phyloP scores from a whole-genome alignment of 2,888 invertebrate species.

The Drosophila imparisetae region DNA sequence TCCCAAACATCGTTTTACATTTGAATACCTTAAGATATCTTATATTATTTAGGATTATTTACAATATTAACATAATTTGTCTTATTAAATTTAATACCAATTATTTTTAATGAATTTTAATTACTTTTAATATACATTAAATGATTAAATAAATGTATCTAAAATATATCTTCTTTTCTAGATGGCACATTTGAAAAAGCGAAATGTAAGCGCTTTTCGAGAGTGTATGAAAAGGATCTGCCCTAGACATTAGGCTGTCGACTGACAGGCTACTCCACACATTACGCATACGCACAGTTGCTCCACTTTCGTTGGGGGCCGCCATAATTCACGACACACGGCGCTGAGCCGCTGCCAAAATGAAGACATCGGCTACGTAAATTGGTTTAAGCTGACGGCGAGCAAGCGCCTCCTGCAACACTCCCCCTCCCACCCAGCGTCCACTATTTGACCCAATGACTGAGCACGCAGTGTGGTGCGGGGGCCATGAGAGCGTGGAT shows the following conservation, averaged over 20 bases:
- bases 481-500: neutral
- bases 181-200: neutral
- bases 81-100: neutral
- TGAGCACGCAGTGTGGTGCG: conserved; percentile 27
- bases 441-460: conserved; percentile 67
- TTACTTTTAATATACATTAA: neutral
- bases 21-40: neutral
- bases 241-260: conserved; percentile 38
- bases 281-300: conserved; percentile 80
- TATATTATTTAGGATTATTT: neutral
- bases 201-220: neutral
- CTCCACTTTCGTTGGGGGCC: conserved; percentile 38
- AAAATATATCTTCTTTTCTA: neutral
- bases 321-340: conserved; percentile 79
- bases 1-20: neutral
- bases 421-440: conserved; percentile 9
- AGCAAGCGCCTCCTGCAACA: conserved; percentile 31
- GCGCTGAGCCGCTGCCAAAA: conserved; percentile 64
- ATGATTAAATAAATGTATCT: neutral
- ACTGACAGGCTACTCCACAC: conserved; percentile 45
- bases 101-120: neutral
- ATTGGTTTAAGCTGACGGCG: conserved; percentile 79
- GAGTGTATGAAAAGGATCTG: neutral
- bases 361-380: conserved; percentile 80
- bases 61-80: neutral